Conservation (phyloP, 1,140 invertebrate genomes). For the Cotesia chilonis region DNA sequence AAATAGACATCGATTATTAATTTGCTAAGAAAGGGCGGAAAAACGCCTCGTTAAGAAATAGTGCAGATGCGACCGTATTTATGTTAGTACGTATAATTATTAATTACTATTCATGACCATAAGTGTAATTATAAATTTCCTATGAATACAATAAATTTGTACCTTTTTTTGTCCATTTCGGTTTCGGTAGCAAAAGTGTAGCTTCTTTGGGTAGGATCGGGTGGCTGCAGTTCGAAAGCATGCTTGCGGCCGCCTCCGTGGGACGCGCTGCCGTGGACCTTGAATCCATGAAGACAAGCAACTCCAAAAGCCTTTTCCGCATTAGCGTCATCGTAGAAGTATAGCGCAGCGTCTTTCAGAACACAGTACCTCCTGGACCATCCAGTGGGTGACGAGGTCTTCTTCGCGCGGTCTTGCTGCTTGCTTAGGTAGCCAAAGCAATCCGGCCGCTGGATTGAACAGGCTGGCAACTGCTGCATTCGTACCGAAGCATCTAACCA, state of each 20-base stretch:
- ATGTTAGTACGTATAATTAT: too few relatives aligned
- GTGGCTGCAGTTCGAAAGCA: slow-evolving; percentile 90
- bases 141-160: too few relatives aligned
- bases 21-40: too few relatives aligned
- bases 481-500: slow-evolving; percentile 78
- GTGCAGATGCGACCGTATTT: too few relatives aligned
- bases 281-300: slow-evolving; percentile 93
- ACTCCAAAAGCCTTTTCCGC: slow-evolving; percentile 89
- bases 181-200: slow-evolving; percentile 94
- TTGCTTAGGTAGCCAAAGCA: slow-evolving; percentile 92
- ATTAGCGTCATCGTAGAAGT: slow-evolving; percentile 90
- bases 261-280: slow-evolving; percentile 80
- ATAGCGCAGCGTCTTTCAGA: slow-evolving; percentile 93
- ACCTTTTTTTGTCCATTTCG: slow-evolving; percentile 91
- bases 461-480: slow-evolving; percentile 76
- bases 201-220: slow-evolving; percentile 83
- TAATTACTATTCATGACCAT: too few relatives aligned
- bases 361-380: slow-evolving; percentile 95
- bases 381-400: slow-evolving; percentile 69
- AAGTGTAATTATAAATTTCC: background rate
- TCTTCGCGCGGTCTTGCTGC: slow-evolving; percentile 73
- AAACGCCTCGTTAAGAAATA: too few relatives aligned
- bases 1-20: background rate
- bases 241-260: slow-evolving; percentile 82
- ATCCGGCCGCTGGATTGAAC: slow-evolving; percentile 81